Percentiles rank a stretch among this genome's conserved stretches.
Conservation (phyloP, 37 sponge, comb jelly and placozoan species). For the Hexactinellida sp. region DNA sequence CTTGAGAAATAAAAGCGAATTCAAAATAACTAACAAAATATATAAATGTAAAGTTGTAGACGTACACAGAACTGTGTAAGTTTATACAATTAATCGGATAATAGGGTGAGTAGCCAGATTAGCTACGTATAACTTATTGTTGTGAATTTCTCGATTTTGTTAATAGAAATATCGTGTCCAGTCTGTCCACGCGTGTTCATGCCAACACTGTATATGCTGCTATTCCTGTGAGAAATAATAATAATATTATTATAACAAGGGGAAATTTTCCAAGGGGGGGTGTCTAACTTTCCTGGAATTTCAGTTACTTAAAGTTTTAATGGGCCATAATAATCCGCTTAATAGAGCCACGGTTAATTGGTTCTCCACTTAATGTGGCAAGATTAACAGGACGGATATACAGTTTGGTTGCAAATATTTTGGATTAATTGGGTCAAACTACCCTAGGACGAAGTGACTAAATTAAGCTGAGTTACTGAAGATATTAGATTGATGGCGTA, state of each 20-base stretch:
- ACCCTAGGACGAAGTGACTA: not conserved
- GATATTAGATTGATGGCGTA: too few species aligned
- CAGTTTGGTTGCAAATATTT: not conserved
- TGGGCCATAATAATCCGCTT: too few species aligned
- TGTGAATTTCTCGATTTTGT: not conserved
- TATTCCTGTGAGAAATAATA: not conserved
- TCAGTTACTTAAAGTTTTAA: too few species aligned
- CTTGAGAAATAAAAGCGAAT: not conserved
- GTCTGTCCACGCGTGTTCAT: conserved; percentile 5
- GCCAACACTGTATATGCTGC: not conserved
- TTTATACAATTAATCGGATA: not conserved
- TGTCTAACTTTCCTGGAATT: too few species aligned
- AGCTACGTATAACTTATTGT: not conserved
- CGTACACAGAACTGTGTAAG: not conserved
- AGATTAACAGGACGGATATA: too few species aligned
- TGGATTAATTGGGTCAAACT: not conserved
- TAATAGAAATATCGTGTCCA: not conserved
- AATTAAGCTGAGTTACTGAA: not conserved
- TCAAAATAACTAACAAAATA: not conserved
- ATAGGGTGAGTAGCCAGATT: too few species aligned
- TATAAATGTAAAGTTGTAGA: not conserved
- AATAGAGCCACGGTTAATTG: too few species aligned
- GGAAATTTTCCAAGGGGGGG: too few species aligned
- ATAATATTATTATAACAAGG: too few species aligned
- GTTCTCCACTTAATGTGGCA: too few species aligned